Base-by-base conservation (phyloP, 2,888 invertebrate genomes). In the Choristoneura rosaceana region DNA sequence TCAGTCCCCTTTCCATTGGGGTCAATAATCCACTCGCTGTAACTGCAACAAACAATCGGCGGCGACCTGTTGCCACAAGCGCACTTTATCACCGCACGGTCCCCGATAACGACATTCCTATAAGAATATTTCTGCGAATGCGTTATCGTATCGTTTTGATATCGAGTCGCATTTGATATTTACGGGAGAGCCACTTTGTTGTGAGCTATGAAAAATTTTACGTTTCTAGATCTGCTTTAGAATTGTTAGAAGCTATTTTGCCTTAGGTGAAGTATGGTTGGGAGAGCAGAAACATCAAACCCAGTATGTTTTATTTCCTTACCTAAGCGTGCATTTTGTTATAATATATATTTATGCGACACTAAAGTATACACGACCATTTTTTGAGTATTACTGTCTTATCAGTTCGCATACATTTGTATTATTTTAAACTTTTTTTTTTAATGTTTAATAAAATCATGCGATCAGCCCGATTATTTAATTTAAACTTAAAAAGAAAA, bases 11-110 rank as follows among this genome's bases (percentile, higher is more conserved):
- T 69, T 69, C 52, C 68, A 64, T 68, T 68, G 64, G 69, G 73
- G 73, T 69, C 64, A 73, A 73, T 69, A 73, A 73, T 73, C 73
- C 73, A 64, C 63, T 71, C 55, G 62, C 58, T 71, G 71, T 69
- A 60, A 52, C 64, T 73, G 65, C 65, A 73, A 73, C 69, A 73
- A 69, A 73, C 73, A 73, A 73, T 69, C 64, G 65, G 12, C 65
- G 55, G 59, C 73, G 61, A 73, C 73, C 69, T 73, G 73, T 73
- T 73, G 73, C 73, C 41, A 52, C 64, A 25, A 60, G 59, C 60
- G 66, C 58, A 63, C 55, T 74, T 68, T 74, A 70, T 74, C 70
- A 71, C 67, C 70, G 69, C 69, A 10, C 55, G 41, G 70, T 47
- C 59, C 50, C 58, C 63, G 70, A 74, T 74, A 70, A 66, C 63